phyloP scores from a whole-genome alignment of 1,140 invertebrate genomes.

The Scylla paramamosain region DNA sequence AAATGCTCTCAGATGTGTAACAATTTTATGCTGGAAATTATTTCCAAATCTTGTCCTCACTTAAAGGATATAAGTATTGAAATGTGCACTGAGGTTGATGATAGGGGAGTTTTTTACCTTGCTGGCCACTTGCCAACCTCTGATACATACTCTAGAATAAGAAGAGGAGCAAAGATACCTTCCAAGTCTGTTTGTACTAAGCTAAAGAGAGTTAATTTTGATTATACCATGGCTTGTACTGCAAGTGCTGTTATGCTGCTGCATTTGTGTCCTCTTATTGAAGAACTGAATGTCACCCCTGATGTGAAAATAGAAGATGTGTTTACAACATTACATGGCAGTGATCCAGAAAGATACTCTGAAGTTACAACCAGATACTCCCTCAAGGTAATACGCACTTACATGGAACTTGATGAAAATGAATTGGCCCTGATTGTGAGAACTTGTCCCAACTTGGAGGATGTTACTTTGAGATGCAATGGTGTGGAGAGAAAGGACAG shows the following conservation, averaged over 20 bases:
- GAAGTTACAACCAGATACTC: conserved; percentile 46
- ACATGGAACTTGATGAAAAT: conserved; percentile 72
- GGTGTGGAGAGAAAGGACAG: conserved; percentile 70
- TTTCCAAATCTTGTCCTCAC: conserved; percentile 65
- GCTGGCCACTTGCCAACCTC: conserved; percentile 53
- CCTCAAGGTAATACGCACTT: conserved; percentile 47
- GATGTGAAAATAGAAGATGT: conserved; percentile 72
- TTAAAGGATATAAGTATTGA: conserved; percentile 67
- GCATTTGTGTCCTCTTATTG: conserved; percentile 67
- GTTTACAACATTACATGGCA: conserved; percentile 71
- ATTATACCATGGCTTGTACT: conserved; percentile 64
- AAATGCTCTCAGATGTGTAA: conserved; percentile 69
- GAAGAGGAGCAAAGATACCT: conserved; percentile 51
- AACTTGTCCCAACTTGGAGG: conserved; percentile 65
- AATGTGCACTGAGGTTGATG: conserved; percentile 67
- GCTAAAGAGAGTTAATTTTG: conserved; percentile 65
- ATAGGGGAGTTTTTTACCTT: conserved; percentile 63
- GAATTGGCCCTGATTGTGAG: conserved; percentile 65
- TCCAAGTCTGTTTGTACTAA: conserved; percentile 64
- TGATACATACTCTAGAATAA: conserved; percentile 59
- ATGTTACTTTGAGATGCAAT: conserved; percentile 67
- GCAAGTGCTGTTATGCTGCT: conserved; percentile 62
- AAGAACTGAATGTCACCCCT: conserved; percentile 70
- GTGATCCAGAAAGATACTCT: conserved; percentile 63
- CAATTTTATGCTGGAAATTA: conserved; percentile 66